Base-by-base conservation (phyloP, 2,888 invertebrate genomes). In the Hydrotaea cyrtoneurina region DNA sequence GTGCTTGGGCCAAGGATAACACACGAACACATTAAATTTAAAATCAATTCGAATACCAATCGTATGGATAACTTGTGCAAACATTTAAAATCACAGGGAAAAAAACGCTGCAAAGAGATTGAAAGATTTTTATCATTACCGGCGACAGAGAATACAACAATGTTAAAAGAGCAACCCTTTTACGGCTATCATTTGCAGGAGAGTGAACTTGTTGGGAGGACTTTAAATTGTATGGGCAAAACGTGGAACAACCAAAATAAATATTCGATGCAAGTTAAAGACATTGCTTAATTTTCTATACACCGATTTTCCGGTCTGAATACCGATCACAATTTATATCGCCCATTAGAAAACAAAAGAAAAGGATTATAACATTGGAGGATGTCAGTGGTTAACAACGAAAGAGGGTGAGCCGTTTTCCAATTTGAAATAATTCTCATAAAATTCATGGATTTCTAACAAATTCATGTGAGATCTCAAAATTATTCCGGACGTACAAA, bases 1-100 rank as follows among this genome's bases (percentile, higher is more conserved):
- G 43, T 31, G 31, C 7, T 59, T 73, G 43, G 43, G 26, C 43
- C 53, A 26, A 21, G 23, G 26, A 26, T 50, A 15, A 21, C 10
- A 72, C 2, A 23, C 19, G 26, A 39, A 46, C 19, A 69, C 13
- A 23, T 53, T 23, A 19, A n/a, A 23, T 59, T 62, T 46, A 19
- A 17, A 43, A 59, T 53, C 71, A 74, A 59, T 46, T 74, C 11
- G n/a, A 72, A 55, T 55, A 11, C 31, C 55, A 62, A 46, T 59
- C 26, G 23, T 17, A 74, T 74, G 59, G 74, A 74, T 62, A 74
- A 74, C 59, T 17, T 62, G 21, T 8, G 26, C 59, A 74, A 59
- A 73, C 43, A 73, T 59, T 73, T n/a, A n/a, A n/a, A n/a, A n/a
- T n/a, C n/a, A n/a, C n/a, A n/a, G n/a, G 7, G 31, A 71, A 23